These are phyloP conservation scores for Oryzaephilus surinamensis DNA, from an alignment of 1,140 invertebrate species.

Conservation along the genomic window DNA sequence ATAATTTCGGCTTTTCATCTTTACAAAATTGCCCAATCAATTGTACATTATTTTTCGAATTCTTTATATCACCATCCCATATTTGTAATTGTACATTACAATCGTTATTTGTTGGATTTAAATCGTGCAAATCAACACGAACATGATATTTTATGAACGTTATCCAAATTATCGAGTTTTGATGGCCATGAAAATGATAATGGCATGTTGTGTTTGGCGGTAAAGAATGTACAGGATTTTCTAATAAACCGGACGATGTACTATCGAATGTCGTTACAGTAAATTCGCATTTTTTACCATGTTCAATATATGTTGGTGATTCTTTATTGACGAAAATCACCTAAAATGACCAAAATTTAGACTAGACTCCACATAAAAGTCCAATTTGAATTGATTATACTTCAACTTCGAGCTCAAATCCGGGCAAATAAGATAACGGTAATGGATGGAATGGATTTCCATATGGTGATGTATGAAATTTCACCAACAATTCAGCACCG, in stretches of 20 bases:
- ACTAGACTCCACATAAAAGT: neutral
- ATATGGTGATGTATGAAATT: constrained; percentile 72
- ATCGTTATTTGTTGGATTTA: constrained; percentile 52
- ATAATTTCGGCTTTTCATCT: constrained; percentile 59
- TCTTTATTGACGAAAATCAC: constrained; percentile 62
- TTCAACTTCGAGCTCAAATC: constrained; percentile 71
- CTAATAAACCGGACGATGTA: constrained; percentile 54
- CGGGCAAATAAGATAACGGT: constrained; percentile 63
- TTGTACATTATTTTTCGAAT: constrained; percentile 37
- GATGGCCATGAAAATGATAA: constrained; percentile 68
- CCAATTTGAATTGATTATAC: constrained; percentile 35
- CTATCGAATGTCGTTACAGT: constrained; percentile 63
- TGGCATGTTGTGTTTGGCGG: constrained; percentile 77
- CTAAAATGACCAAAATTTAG: constrained; percentile 34
- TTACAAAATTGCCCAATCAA: constrained; percentile 65
- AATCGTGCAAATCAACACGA: constrained; percentile 41
- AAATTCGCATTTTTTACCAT: constrained; percentile 64
- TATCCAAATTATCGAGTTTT: constrained; percentile 69
- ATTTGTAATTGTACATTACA: constrained; percentile 63
- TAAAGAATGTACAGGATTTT: constrained; percentile 69
- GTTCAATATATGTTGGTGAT: constrained; percentile 59
- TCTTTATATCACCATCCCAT: constrained; percentile 54
- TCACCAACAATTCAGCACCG: constrained; percentile 64
- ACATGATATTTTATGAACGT: constrained; percentile 75
- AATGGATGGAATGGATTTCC: constrained; percentile 73